These are phyloP conservation scores for Rhabdomys pumilio DNA, from an alignment of 2,797 vertebrate species.

Conservation along the genomic window DNA sequence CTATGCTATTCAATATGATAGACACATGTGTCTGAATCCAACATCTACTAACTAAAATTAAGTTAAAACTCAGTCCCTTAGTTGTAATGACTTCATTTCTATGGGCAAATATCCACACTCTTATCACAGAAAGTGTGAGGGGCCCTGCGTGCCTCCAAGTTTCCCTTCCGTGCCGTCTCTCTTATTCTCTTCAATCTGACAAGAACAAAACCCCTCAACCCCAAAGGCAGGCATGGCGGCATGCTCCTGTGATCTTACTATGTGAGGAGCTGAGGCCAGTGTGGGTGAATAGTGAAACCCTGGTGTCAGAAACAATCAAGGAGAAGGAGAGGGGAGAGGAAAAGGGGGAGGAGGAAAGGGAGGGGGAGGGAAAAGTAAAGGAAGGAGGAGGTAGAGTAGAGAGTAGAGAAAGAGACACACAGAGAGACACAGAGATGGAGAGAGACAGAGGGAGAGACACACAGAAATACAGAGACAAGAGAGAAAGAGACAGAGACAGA, in stretches of 20 bases:
- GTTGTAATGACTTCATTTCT: neutral
- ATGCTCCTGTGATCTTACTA: neutral
- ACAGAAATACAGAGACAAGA: no score
- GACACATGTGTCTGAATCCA: neutral
- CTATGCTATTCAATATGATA: neutral
- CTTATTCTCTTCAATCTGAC: slow-evolving; percentile 24
- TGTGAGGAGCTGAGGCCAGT: neutral
- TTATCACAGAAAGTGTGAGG: neutral
- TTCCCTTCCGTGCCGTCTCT: neutral
- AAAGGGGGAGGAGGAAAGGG: neutral
- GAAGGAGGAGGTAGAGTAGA: neutral
- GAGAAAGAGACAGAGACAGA: no score
- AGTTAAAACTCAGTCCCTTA: neutral
- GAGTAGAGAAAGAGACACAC: neutral
- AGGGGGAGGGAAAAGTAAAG: neutral
- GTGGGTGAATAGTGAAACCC: neutral
- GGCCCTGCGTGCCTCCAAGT: neutral
- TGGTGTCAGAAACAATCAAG: neutral
- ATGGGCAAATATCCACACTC: neutral
- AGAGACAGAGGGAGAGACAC: neutral
- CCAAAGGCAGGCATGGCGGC: neutral
- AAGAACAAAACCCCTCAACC: neutral
- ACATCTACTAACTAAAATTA: neutral
- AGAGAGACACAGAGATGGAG: no score
- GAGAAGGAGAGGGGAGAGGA: neutral